Evolutionary conservation across 2,888 invertebrate genomes (phyloP).

Genomic region (Metalampra italica): DNA sequence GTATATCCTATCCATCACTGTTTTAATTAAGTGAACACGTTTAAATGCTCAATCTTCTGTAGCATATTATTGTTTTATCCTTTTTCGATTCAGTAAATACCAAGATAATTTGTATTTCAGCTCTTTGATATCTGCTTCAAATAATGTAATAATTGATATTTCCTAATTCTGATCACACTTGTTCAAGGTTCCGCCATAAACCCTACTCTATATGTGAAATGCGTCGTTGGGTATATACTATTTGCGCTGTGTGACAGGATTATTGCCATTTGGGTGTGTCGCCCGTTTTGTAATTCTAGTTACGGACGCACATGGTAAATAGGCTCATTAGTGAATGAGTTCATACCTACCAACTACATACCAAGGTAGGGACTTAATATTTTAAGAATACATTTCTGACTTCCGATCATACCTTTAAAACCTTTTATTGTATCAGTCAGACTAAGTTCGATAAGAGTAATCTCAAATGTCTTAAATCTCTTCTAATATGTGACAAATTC

Average conservation of each 20-base stretch:
- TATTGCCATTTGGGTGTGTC: constrained; percentile 8
- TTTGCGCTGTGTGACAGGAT: constrained; percentile 8
- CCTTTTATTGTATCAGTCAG: too few species aligned
- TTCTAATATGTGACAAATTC: too few species aligned
- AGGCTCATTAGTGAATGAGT: constrained; percentile 9
- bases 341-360: constrained; percentile 1
- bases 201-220: constrained; percentile 13
- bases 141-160: background rate
- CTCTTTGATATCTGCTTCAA: background rate
- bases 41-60: too few species aligned
- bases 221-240: constrained; percentile 8
- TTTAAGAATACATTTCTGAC: background rate
- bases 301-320: constrained; percentile 3
- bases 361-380: background rate
- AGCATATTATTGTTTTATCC: too few species aligned
- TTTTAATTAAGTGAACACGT: too few species aligned
- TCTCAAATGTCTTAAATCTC: too few species aligned
- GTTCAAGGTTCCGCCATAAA: background rate
- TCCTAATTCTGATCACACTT: constrained; percentile 4
- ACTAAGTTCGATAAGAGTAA: too few species aligned
- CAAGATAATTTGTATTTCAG: too few species aligned
- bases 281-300: constrained; percentile 9
- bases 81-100: constrained; percentile 9
- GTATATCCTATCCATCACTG: too few species aligned
- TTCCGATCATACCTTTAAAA: background rate